Evolutionary conservation across 2,797 vertebrate species (phyloP).

Genomic region (Spondyliosoma cantharus): DNA sequence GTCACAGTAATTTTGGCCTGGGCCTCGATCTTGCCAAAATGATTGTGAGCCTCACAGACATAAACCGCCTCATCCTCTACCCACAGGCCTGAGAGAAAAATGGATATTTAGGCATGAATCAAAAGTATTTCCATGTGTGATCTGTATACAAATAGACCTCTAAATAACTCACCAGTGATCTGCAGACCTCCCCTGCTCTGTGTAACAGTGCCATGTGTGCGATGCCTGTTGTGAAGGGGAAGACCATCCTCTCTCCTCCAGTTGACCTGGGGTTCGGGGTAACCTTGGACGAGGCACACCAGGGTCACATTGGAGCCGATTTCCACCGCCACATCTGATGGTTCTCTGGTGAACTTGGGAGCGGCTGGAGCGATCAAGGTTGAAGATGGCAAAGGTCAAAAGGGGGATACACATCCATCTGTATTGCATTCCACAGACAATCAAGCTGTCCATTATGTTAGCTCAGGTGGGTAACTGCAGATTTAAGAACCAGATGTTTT

Average conservation of each 20-base stretch:
- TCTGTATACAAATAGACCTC: neutral
- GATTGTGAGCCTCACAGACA: conserved; percentile 94
- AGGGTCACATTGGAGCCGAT: conserved; percentile 91
- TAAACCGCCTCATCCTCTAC: conserved; percentile 92
- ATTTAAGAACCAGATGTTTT: conserved; percentile 29
- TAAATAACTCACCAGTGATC: conserved; percentile 87
- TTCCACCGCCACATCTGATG: conserved; percentile 86
- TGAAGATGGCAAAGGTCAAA: conserved; percentile 26
- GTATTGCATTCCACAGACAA: conserved; percentile 18
- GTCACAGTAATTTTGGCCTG: conserved; percentile 89
- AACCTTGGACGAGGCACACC: conserved; percentile 87
- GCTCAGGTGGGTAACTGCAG: neutral
- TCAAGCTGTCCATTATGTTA: neutral
- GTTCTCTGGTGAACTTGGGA: conserved; percentile 89
- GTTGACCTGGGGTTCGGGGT: conserved; percentile 90
- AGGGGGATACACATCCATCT: neutral
- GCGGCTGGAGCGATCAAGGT: conserved; percentile 78
- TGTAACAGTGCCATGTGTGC: conserved; percentile 80
- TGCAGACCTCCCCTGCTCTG: conserved; percentile 87
- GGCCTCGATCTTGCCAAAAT: conserved; percentile 92
- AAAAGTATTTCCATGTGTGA: neutral
- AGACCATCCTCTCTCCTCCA: conserved; percentile 88
- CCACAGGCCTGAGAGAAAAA: conserved; percentile 88
- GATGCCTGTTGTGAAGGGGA: conserved; percentile 83
- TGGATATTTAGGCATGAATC: neutral